Percentiles rank a stretch among this genome's conserved stretches.
phyloP scores from a whole-genome alignment of 1,140 invertebrate species.

The Myzus persicae region DNA sequence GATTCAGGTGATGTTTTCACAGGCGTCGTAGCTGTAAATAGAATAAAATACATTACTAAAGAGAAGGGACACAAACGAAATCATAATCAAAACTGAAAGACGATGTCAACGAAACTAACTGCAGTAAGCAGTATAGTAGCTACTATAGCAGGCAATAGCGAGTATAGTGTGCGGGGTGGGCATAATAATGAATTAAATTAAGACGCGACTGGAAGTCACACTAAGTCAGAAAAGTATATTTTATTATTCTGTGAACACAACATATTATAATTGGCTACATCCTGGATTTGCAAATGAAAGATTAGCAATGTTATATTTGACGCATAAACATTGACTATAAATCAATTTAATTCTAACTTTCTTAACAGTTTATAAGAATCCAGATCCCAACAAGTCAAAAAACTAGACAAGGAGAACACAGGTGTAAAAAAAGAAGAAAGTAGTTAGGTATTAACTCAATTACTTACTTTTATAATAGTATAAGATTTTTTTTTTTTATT shows the following conservation, averaged over 20 bases:
- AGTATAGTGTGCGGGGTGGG: neutral
- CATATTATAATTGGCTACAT: slow-evolving; percentile 25
- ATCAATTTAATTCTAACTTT: neutral
- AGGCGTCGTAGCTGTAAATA: slow-evolving; percentile 46
- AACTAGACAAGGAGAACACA: neutral
- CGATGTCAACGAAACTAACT: slow-evolving; percentile 17
- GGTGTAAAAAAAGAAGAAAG: neutral
- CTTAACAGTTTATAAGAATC: neutral
- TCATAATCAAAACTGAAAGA: slow-evolving; percentile 42
- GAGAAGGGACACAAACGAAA: slow-evolving; percentile 18
- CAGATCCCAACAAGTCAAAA: neutral
- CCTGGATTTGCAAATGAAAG: slow-evolving; percentile 32
- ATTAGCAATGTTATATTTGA: neutral
- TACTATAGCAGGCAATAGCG: neutral
- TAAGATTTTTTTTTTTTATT: no score
- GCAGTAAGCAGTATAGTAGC: neutral
- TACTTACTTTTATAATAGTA: neutral
- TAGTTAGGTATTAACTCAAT: neutral
- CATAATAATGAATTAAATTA: slow-evolving; percentile 51
- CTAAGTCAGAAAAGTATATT: slow-evolving; percentile 26
- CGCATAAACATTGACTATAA: neutral
- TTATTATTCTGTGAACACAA: slow-evolving; percentile 45
- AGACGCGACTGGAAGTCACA: slow-evolving; percentile 28
- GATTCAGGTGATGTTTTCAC: slow-evolving; percentile 55
- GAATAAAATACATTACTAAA: slow-evolving; percentile 25